Evolutionary conservation across 1,140 invertebrate genomes (phyloP).

Genomic region (Orchesella cincta): DNA sequence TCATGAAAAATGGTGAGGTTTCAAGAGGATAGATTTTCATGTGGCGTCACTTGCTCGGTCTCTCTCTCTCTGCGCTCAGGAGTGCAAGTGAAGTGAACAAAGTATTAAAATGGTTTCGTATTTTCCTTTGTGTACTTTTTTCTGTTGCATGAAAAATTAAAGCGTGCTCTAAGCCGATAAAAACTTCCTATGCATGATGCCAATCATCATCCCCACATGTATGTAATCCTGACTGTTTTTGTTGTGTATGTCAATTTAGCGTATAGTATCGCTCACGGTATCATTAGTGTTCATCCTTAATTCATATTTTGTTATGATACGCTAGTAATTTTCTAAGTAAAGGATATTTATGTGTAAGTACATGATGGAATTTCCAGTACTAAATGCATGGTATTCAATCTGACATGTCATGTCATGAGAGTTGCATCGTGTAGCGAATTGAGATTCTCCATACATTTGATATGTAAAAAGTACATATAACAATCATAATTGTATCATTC

Average conservation of each 20-base stretch:
- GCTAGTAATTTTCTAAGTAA: neutral
- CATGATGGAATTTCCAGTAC: neutral
- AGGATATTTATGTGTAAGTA: neutral
- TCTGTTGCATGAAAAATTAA: conserved; percentile 23
- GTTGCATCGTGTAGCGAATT: neutral
- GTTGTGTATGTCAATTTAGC: neutral
- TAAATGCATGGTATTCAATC: neutral
- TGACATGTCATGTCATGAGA: neutral
- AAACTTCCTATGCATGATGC: neutral
- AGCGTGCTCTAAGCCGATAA: conserved; percentile 5
- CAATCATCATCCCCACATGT: too few species aligned
- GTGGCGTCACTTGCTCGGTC: conserved; percentile 11
- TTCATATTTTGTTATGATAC: neutral
- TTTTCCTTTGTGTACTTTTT: conserved; percentile 23
- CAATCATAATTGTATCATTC: neutral
- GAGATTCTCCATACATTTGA: too few species aligned
- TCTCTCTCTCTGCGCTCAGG: neutral
- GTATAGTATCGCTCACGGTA: neutral
- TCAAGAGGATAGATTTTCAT: conserved; percentile 18
- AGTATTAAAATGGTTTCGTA: conserved; percentile 8
- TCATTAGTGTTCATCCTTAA: neutral
- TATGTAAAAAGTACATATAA: neutral
- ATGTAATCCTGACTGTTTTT: neutral
- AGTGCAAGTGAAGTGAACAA: conserved; percentile 21
- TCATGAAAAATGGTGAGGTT: conserved; percentile 6